Conservation (phyloP, 37 sponge, comb jelly and placozoan species). For the Cliona cf. orientalis region DNA sequence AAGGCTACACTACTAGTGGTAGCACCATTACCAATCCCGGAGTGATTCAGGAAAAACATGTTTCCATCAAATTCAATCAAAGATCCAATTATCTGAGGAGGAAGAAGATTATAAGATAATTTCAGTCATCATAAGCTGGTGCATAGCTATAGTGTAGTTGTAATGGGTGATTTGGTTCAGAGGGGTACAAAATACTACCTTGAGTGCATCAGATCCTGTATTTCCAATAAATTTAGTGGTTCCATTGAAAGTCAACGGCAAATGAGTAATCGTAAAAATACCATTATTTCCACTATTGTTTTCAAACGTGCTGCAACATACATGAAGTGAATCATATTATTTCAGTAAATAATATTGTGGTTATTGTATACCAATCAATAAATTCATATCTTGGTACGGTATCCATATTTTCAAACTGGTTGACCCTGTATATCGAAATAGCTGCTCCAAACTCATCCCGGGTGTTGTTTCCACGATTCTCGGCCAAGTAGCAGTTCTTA, state of each 20-base stretch:
- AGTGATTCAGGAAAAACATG: constrained; percentile 24
- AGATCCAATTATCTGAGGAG: constrained; percentile 31
- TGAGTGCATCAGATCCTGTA: constrained; percentile 23
- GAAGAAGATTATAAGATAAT: no score
- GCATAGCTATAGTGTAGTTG: no score
- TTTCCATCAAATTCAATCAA: constrained; percentile 33
- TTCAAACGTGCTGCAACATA: constrained; percentile 27
- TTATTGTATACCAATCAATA: constrained; percentile 54
- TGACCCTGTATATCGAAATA: constrained; percentile 6
- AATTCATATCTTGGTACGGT: constrained; percentile 21
- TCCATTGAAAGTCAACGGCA: constrained; percentile 34
- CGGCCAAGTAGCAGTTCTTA: constrained; percentile 19
- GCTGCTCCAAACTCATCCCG: constrained; percentile 41
- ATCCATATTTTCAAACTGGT: constrained; percentile 2
- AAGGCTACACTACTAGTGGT: constrained; percentile 13
- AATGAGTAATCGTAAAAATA: constrained; percentile 43
- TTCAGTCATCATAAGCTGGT: no score
- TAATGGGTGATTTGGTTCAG: no score
- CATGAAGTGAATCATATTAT: neutral
- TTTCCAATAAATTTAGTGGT: constrained; percentile 32
- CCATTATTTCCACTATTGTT: constrained; percentile 50
- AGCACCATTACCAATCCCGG: constrained; percentile 15
- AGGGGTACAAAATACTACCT: constrained; percentile 27
- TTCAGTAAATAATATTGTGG: no score
- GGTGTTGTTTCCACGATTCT: constrained; percentile 22